These are phyloP conservation scores for Avahi laniger DNA, from an alignment of 2,797 vertebrate genomes.

Conservation along the genomic window DNA sequence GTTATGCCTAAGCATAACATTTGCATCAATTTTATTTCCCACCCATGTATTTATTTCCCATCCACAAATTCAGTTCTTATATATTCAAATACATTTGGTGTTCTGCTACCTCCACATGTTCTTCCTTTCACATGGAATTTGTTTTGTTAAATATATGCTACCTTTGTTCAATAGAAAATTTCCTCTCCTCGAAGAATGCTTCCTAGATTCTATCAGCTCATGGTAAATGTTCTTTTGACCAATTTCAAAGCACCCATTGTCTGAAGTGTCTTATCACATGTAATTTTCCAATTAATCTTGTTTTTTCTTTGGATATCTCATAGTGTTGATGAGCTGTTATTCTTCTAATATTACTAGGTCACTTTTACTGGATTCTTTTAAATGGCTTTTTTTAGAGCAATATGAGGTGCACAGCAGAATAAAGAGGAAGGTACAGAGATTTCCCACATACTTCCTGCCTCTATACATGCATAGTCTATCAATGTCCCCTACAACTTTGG, in stretches of 20 bases:
- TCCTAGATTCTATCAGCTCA: neutral
- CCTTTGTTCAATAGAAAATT: neutral
- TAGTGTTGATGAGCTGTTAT: neutral
- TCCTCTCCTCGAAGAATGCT: neutral
- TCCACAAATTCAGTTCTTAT: neutral
- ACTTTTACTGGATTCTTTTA: neutral
- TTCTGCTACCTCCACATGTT: neutral
- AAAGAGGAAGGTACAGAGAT: neutral
- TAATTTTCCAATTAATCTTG: constrained; percentile 44
- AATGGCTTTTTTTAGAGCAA: neutral
- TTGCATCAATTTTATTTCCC: neutral
- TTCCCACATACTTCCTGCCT: neutral
- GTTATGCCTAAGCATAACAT: neutral
- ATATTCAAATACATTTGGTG: neutral
- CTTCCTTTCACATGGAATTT: neutral
- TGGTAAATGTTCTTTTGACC: neutral
- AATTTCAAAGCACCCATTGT: neutral
- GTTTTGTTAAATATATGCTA: neutral
- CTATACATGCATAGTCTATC: neutral
- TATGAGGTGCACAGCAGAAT: neutral
- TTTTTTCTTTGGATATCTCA: neutral
- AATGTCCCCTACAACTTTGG: neutral
- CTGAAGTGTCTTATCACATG: neutral
- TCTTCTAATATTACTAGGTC: neutral
- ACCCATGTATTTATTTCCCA: neutral